Percentiles rank a stretch among this genome's conserved stretches.
Evolutionary conservation across 2,888 invertebrate genomes (phyloP).

Genomic region (Eledone cirrhosa): DNA sequence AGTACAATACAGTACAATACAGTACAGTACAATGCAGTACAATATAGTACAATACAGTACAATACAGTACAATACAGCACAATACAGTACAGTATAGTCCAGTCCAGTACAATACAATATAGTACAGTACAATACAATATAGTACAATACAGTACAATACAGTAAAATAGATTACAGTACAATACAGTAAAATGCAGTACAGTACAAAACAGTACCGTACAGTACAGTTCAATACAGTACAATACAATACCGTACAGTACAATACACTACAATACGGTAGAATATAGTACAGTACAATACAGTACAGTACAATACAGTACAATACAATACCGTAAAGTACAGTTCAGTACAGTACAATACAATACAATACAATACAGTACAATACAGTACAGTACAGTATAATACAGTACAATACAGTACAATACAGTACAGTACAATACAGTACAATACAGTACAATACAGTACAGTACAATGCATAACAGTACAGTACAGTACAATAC

Average conservation of each 20-base stretch:
- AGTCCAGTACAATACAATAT: constrained; percentile 23
- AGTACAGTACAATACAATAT: constrained; percentile 32
- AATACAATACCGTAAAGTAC: neutral
- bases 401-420: neutral
- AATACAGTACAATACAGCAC: constrained; percentile 35
- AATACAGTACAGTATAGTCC: constrained; percentile 33
- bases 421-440: neutral
- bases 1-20: neutral
- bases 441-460: constrained; percentile 21
- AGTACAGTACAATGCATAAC: too few relatives aligned
- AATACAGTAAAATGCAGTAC: neutral
- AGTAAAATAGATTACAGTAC: constrained; percentile 13
- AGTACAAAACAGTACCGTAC: neutral
- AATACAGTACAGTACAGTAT: neutral
- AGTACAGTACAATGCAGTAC: constrained; percentile 27
- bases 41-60: constrained; percentile 35
- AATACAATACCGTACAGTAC: too few relatives aligned
- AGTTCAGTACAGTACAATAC: neutral
- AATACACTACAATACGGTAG: constrained; percentile 32
- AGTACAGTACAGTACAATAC: constrained; percentile 35
- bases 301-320: neutral
- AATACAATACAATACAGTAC: neutral
- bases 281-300: neutral
- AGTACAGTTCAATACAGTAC: constrained; percentile 17
- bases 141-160: constrained; percentile 34